A percentile compares a stretch with the other conserved stretches of the same genome.
Conservation (phyloP, 2,888 invertebrate genomes). For the Leptinotarsa juncta region DNA sequence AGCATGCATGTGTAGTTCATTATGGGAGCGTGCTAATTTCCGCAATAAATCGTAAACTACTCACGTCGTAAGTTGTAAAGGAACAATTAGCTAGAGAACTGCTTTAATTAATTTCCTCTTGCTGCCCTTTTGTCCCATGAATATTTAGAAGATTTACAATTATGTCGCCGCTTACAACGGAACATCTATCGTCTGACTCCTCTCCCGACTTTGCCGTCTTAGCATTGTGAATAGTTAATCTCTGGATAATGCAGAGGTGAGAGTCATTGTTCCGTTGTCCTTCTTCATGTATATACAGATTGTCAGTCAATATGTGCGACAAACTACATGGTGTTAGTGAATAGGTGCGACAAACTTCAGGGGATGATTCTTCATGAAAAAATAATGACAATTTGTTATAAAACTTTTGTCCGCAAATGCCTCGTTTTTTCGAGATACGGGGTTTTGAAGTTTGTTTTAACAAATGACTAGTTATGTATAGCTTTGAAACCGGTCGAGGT, state of each 20-base stretch:
- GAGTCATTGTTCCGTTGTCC: conserved; percentile 4
- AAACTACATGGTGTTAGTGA: no score
- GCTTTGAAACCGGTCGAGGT: no score
- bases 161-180: conserved; percentile 29
- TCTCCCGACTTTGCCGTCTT: neutral
- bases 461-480: no score
- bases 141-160: conserved; percentile 45
- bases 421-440: no score
- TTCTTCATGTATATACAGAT: no score
- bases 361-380: no score
- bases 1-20: neutral
- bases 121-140: conserved; percentile 42
- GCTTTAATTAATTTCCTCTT: conserved; percentile 45
- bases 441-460: no score
- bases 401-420: no score
- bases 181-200: conserved; percentile 18
- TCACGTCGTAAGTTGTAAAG: conserved; percentile 41
- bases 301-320: no score
- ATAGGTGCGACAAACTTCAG: no score
- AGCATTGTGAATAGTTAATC: conserved; percentile 10
- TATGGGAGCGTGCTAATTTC: neutral
- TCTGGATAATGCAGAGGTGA: neutral
- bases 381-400: no score
- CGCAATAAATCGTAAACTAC: conserved; percentile 2
- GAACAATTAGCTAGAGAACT: conserved; percentile 45